Evolutionary conservation across 1,140 invertebrate genomes (phyloP), one percentile per base, ranked within the genome.

Genomic region (Apocrypta bakeri): DNA sequence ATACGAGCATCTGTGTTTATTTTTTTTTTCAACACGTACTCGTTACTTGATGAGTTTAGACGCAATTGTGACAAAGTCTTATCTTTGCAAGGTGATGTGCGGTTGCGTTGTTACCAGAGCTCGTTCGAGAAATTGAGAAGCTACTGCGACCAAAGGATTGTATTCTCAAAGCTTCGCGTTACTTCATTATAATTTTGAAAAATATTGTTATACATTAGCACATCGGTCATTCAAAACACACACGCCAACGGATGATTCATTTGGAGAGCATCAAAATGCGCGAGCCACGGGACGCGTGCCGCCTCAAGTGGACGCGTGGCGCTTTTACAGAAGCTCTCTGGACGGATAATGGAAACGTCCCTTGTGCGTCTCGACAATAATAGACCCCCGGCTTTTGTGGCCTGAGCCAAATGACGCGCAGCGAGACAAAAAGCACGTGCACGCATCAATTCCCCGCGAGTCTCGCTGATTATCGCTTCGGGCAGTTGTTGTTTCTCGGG

Each of bases 251-350:
- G n/a, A 33, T 79, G 83, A 73, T 85, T 85, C 77, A 85, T 86
- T 86, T 86, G 82, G 86, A 86, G 85, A 83, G 42, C 79, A 87
- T 87, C 86, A 86, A 85, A 86, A 88, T 88, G 85, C 85, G 85
- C 84, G 83, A 83, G 85, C 79, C 42, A 72, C 40, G 29, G 84
- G 82, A 84, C 82, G 86, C 86, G 86, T 88, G 87, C 85, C 86
- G 82, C 84, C 85, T 83, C 85, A 85, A 87, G 86, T 87, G 87
- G 85, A 87, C 86, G 86, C 86, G 87, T 88, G 87, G 11, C 76
- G 48, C 48, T 56, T 56, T 21, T 56, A 56, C 48, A 56, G 69
- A 24, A 37, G 14, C 33, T n/a, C n/a, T n/a, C n/a, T 17, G 21
- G 24, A 69, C 25, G 27, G n/a, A 76, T 77, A 82, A 77, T 82